A percentile compares a stretch with the other conserved stretches of the same genome.
These are phyloP conservation scores for Piezodorus guildinii DNA, from an alignment of 1,140 invertebrate genomes.

Conservation along the genomic window DNA sequence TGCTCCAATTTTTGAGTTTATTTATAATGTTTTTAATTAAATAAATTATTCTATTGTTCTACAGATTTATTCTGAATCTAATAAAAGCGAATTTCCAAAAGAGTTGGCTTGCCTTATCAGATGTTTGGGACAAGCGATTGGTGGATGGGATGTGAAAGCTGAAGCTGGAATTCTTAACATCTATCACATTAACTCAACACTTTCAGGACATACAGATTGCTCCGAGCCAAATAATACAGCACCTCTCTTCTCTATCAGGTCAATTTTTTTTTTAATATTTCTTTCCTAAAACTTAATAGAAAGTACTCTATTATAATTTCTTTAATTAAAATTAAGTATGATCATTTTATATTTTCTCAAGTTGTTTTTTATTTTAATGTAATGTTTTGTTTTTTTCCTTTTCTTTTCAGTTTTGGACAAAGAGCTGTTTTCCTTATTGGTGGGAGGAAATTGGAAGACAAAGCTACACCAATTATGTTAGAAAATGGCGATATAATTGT, in stretches of 20 bases:
- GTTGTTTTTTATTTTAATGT: too few species aligned
- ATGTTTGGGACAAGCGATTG: slow-evolving; percentile 47
- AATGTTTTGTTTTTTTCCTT: too few species aligned
- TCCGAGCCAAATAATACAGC: slow-evolving; percentile 74
- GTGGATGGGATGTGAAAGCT: slow-evolving; percentile 53
- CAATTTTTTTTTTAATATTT: slow-evolving; percentile 8
- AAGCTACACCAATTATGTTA: slow-evolving; percentile 55
- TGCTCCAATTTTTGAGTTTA: too few species aligned
- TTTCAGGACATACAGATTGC: slow-evolving; percentile 83
- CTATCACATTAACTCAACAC: slow-evolving; percentile 80
- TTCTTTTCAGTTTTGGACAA: slow-evolving; percentile 62
- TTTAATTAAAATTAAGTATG: too few species aligned
- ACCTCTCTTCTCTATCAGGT: slow-evolving; percentile 79
- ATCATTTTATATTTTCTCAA: too few species aligned
- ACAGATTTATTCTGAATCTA: slow-evolving; percentile 56
- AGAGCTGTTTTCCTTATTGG: slow-evolving; percentile 77
- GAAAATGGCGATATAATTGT: slow-evolving; percentile 70
- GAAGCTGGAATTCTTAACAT: slow-evolving; percentile 92
- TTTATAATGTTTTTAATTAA: too few species aligned
- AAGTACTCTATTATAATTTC: too few species aligned
- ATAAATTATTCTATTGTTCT: too few species aligned
- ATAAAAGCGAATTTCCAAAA: slow-evolving; percentile 51
- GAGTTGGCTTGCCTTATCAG: slow-evolving; percentile 53
- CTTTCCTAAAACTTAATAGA: too few species aligned
- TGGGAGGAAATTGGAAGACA: slow-evolving; percentile 47